Evolutionary conservation across 2,113 vertebrate genomes (phyloP), one percentile per base, ranked within the genome.

Genomic region (Vidua macroura): DNA sequence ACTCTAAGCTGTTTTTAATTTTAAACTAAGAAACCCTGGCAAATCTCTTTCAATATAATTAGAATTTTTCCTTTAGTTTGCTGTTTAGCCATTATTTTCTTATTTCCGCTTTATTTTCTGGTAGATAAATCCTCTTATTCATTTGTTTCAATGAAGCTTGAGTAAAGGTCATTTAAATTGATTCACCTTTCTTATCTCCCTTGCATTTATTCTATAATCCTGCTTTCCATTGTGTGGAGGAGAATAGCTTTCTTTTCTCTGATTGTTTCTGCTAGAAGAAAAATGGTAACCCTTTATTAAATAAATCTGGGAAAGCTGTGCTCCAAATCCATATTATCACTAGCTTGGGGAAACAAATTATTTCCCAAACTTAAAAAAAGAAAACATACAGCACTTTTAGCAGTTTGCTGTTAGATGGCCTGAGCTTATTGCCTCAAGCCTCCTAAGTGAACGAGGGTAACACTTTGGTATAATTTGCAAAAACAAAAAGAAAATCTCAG

Each of bases 141-240:
- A 89, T 96, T 96, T 97, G 91, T 96, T 98, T 96, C 96, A 97
- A 83, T 92, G 92, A 85, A 96, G 86, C 95, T 92, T 95, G 80
- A 97, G 95, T 82, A 97, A 98, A 97, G 96, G 97, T 97, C 96
- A 96, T 96, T 97, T 97, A 96, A 97, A 95, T 85, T 94, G 92
- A 92, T 92, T 97, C 96, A 94, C 93, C 86, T 96, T 97, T 96
- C 95, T 95, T 96, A 97, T 97, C 87, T 96, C 92, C 75, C 80
- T 43, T 69, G 72, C 20, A 35, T 88, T 97, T 94, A 93, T 96
- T 95, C 85, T 81, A 67, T 95, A 97, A 98, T 98, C 90, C 88
- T 91, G 51, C 80, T 72, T 94, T 96, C 92, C 76, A 96, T 93
- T 96, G 95, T 96, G 67, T 51, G 64, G 64, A 91, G 39, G 59